A percentile compares a stretch with the other conserved stretches of the same genome.
Evolutionary conservation across 2,888 invertebrate genomes (phyloP).

Genomic region (Drosophila lutescens): DNA sequence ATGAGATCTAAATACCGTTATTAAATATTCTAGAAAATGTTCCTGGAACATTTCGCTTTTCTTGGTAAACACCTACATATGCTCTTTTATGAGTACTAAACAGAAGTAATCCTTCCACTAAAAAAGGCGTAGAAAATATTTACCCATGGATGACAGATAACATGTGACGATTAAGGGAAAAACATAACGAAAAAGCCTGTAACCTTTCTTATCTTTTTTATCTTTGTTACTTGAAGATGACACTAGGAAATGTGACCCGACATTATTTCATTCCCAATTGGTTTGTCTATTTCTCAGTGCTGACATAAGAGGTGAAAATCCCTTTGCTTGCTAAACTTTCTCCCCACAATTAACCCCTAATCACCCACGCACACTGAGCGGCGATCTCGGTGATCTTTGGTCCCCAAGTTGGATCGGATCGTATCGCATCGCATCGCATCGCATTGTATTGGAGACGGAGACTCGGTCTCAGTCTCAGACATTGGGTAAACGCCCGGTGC

Average conservation of each 20-base stretch:
- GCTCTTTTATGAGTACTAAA: not conserved
- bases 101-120: not conserved
- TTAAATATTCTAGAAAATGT: not conserved
- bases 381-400: not conserved
- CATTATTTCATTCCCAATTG: not conserved
- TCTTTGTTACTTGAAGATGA: not conserved
- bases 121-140: not conserved
- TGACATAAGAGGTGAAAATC: not conserved
- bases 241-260: not conserved
- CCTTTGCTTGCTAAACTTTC: constrained; percentile 4
- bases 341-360: not conserved
- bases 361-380: not conserved
- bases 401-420: not conserved
- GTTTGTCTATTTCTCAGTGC: not conserved
- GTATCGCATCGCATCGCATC: not conserved
- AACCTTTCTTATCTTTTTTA: not conserved
- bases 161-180: not conserved
- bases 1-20: too few species aligned
- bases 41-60: not conserved
- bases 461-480: not conserved
- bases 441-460: not conserved
- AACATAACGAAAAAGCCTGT: not conserved
- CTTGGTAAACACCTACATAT: not conserved
- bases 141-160: not conserved
- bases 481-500: constrained; percentile 32